A percentile compares a stretch with the other conserved stretches of the same genome.
phyloP scores from a whole-genome alignment of 2,797 vertebrate species.

The Chaunax sp. region DNA sequence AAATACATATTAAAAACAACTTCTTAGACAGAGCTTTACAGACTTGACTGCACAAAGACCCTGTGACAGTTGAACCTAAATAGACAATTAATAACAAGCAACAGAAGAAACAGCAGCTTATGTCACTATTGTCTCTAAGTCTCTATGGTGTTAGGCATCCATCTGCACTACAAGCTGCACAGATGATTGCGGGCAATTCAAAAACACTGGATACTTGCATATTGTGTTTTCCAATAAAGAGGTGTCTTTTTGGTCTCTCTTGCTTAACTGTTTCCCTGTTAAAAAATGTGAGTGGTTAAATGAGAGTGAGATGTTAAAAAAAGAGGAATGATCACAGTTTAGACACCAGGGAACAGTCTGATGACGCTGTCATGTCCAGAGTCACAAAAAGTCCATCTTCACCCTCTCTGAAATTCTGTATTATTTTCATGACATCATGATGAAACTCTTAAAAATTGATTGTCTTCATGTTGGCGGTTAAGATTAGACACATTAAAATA shows the following conservation, averaged over 20 bases:
- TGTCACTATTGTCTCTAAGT: conserved; percentile 38
- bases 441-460: conserved; percentile 8
- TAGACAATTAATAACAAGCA: conserved; percentile 54
- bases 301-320: conserved; percentile 23
- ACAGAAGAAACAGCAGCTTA: conserved; percentile 21
- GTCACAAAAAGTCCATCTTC: background rate
- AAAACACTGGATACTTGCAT: conserved; percentile 91
- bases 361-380: background rate
- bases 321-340: conserved; percentile 22
- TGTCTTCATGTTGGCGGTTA: conserved; percentile 22
- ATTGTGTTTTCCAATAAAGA: conserved; percentile 89
- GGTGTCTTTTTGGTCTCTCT: conserved; percentile 92
- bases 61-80: conserved; percentile 18
- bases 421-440: background rate
- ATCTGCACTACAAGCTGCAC: conserved; percentile 76
- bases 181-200: conserved; percentile 62
- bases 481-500: conserved; percentile 31
- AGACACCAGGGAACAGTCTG: background rate
- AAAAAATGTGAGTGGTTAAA: conserved; percentile 82
- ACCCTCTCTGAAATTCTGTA: background rate
- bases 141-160: conserved; percentile 61
- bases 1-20: background rate
- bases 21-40: background rate
- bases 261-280: conserved; percentile 95
- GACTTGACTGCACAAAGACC: conserved; percentile 8